A percentile compares a stretch with the other conserved stretches of the same genome.
Conservation (phyloP, 2,888 invertebrate genomes). For the Trissolcus brochymenae region DNA sequence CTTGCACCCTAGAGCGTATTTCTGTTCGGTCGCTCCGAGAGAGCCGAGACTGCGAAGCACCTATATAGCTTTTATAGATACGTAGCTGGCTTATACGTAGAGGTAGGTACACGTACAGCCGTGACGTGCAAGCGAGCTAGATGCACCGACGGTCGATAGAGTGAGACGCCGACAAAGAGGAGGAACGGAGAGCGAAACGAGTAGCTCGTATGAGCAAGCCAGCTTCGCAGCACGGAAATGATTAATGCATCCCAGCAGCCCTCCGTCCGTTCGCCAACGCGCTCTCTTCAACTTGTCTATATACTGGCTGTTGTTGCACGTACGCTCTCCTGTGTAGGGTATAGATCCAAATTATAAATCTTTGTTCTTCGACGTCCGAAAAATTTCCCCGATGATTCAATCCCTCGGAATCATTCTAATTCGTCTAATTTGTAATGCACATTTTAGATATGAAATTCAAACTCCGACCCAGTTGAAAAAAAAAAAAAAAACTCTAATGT, state of each 20-base stretch:
- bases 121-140: conserved; percentile 32
- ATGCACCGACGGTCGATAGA: conserved; percentile 20
- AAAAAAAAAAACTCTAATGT: too few species aligned
- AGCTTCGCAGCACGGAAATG: conserved; percentile 64
- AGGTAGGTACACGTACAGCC: conserved; percentile 54
- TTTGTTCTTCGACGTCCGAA: conserved; percentile 17
- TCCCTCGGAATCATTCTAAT: too few species aligned
- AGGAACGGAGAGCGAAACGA: conserved; percentile 40
- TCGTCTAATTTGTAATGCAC: too few species aligned
- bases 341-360: conserved; percentile 45
- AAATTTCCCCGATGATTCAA: conserved; percentile 11
- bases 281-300: conserved; percentile 58
- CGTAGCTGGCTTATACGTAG: conserved; percentile 45
- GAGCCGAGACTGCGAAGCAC: conserved; percentile 33
- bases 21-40: conserved; percentile 55
- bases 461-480: too few species aligned
- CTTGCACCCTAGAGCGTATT: conserved; percentile 59
- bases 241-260: conserved; percentile 68
- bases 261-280: conserved; percentile 60
- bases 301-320: conserved; percentile 33
- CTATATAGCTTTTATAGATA: conserved; percentile 52
- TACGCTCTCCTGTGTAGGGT: conserved; percentile 40
- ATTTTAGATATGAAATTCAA: too few species aligned
- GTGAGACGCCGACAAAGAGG: conserved; percentile 20
- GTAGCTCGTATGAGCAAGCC: conserved; percentile 59